phyloP scores from a whole-genome alignment of 2,888 invertebrate species.

The Patella caerulea region DNA sequence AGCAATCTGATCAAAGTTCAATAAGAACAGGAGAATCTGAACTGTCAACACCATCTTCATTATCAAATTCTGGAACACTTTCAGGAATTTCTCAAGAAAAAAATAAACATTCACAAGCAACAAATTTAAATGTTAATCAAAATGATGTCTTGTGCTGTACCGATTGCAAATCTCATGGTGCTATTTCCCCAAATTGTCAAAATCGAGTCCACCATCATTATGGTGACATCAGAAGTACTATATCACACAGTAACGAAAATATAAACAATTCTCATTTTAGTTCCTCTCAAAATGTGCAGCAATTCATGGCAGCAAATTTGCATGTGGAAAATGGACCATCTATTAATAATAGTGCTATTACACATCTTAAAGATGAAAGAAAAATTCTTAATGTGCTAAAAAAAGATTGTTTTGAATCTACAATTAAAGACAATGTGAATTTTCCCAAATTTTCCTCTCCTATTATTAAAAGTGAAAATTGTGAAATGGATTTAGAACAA shows the following conservation, averaged over 20 bases:
- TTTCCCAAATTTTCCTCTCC: not conserved
- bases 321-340: not conserved
- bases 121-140: not conserved
- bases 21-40: not conserved
- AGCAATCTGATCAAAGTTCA: not conserved
- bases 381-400: not conserved
- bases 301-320: slow-evolving; percentile 11
- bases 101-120: no score
- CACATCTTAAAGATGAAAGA: not conserved
- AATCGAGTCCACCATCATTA: slow-evolving; percentile 20
- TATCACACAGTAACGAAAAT: slow-evolving; percentile 10
- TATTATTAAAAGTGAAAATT: not conserved
- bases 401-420: no score
- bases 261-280: slow-evolving; percentile 1
- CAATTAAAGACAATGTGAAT: no score
- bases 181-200: slow-evolving; percentile 44
- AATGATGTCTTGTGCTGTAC: slow-evolving; percentile 33
- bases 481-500: slow-evolving; percentile 7
- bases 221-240: not conserved
- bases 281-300: not conserved
- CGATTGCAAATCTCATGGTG: slow-evolving; percentile 41
- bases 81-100: not conserved
- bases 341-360: slow-evolving; percentile 1
- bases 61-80: not conserved
- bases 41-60: not conserved